Evolutionary conservation across 2,888 invertebrate genomes (phyloP).

Genomic region (Heliconius ismenius): DNA sequence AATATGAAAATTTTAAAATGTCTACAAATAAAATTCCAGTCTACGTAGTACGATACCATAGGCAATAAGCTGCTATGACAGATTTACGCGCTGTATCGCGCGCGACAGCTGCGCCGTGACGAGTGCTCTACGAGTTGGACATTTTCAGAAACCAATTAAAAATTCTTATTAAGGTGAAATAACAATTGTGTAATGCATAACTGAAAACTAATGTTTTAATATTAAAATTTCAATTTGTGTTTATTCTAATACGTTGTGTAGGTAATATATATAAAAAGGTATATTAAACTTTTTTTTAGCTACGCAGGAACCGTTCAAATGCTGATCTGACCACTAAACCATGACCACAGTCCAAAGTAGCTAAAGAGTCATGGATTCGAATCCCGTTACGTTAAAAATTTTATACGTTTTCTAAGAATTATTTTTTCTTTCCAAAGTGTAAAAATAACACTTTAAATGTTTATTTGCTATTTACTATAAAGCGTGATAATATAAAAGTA

Average conservation of each 20-base stretch:
- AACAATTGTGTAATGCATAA: not conserved
- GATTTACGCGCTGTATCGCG: slow-evolving; percentile 55
- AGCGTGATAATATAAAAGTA: not conserved
- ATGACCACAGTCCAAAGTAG: too few relatives aligned
- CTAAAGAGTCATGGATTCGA: too few relatives aligned
- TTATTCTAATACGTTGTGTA: not conserved
- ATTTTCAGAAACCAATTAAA: slow-evolving; percentile 55
- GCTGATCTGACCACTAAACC: too few relatives aligned
- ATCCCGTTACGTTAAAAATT: too few relatives aligned
- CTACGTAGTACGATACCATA: slow-evolving; percentile 19
- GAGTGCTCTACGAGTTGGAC: slow-evolving; percentile 51
- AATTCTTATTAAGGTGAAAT: not conserved
- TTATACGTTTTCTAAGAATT: too few relatives aligned
- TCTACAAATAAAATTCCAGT: slow-evolving; percentile 31
- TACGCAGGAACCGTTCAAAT: too few relatives aligned
- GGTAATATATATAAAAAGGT: too few relatives aligned
- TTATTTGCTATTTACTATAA: not conserved
- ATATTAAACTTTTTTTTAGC: too few relatives aligned
- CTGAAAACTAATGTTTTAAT: not conserved
- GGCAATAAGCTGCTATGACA: slow-evolving; percentile 48
- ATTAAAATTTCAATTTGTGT: not conserved
- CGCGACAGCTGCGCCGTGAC: slow-evolving; percentile 53
- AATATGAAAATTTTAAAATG: slow-evolving; percentile 15
- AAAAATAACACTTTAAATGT: too few relatives aligned
- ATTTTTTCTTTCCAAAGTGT: too few relatives aligned